A percentile compares a stretch with the other conserved stretches of the same genome.
Conservation (phyloP, 2,888 invertebrate species). For the Tupiocoris notatus region DNA sequence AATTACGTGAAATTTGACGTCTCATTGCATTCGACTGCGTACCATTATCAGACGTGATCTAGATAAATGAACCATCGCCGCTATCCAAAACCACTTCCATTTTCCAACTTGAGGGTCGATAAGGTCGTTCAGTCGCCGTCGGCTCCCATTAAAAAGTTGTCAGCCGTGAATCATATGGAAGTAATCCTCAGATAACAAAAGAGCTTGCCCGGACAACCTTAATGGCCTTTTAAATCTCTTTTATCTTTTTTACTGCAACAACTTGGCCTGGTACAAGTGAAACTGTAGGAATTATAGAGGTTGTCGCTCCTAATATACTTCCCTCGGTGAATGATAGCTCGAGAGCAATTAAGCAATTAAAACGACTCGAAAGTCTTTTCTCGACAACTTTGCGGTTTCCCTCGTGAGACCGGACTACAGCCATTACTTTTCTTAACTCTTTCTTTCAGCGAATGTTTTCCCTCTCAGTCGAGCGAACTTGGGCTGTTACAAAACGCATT, state of each 20-base stretch:
- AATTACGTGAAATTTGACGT: too few relatives aligned
- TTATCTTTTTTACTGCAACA: constrained; percentile 31
- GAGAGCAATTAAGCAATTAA: constrained; percentile 31
- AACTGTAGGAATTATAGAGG: neutral
- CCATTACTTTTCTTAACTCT: neutral
- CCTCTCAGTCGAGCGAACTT: too few relatives aligned
- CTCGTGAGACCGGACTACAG: neutral
- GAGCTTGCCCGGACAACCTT: constrained; percentile 23
- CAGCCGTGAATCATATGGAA: constrained; percentile 15
- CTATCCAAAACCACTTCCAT: too few relatives aligned
- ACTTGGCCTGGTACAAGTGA: constrained; percentile 1
- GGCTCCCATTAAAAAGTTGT: constrained; percentile 20
- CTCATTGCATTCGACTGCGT: too few relatives aligned
- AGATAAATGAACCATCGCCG: too few relatives aligned
- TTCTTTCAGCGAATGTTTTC: neutral
- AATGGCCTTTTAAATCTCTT: constrained; percentile 41
- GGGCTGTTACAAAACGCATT: too few relatives aligned
- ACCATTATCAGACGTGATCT: too few relatives aligned
- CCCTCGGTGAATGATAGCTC: constrained; percentile 22
- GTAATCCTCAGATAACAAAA: constrained; percentile 13
- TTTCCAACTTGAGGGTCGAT: too few relatives aligned
- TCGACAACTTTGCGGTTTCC: constrained; percentile 25
- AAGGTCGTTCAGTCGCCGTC: neutral
- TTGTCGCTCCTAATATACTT: constrained; percentile 17
- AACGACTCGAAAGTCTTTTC: constrained; percentile 5